phyloP scores from a whole-genome alignment of 2,888 invertebrate genomes.

The Seladonia tumulorum region DNA sequence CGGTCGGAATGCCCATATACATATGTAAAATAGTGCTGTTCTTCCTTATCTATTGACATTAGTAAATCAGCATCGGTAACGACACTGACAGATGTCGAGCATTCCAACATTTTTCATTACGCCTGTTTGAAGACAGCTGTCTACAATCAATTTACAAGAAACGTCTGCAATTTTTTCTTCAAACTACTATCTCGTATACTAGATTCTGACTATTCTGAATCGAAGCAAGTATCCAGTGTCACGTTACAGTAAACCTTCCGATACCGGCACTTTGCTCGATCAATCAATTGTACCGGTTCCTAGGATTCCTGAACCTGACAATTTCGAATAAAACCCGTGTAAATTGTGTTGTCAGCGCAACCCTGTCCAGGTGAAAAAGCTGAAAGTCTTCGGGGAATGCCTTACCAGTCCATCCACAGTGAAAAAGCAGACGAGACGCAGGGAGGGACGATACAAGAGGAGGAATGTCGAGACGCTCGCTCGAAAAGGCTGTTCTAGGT shows the following conservation, averaged over 20 bases:
- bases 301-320: neutral
- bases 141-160: too few relatives aligned
- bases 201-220: neutral
- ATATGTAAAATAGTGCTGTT: too few relatives aligned
- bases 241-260: neutral
- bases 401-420: conserved; percentile 35
- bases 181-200: neutral
- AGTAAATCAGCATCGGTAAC: too few relatives aligned
- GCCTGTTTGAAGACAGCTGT: too few relatives aligned
- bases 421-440: conserved; percentile 18
- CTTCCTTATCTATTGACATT: too few relatives aligned
- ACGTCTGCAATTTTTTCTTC: too few relatives aligned
- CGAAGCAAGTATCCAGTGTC: neutral
- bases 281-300: neutral
- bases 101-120: too few relatives aligned
- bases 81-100: too few relatives aligned
- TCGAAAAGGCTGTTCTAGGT: conserved; percentile 60
- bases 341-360: conserved; percentile 36
- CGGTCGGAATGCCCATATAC: too few relatives aligned
- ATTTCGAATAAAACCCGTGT: conserved; percentile 23
- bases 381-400: conserved; percentile 29
- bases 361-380: conserved; percentile 22
- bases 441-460: conserved; percentile 19
- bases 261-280: neutral
- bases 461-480: conserved; percentile 21